These are phyloP conservation scores for Pyrgus malvae DNA, from an alignment of 2,888 invertebrate species.

Conservation along the genomic window DNA sequence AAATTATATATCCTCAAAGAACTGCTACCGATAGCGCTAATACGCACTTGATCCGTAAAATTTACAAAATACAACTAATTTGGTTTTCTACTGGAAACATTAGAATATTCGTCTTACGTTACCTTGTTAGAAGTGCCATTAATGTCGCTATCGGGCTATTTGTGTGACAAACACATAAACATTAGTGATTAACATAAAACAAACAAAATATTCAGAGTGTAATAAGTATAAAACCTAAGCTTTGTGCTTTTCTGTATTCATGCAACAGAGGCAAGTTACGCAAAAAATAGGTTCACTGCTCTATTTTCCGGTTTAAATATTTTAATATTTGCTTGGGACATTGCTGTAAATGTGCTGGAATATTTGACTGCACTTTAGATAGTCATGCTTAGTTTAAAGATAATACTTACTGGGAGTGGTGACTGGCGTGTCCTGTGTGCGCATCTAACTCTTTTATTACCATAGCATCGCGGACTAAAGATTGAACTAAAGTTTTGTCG, in stretches of 20 bases:
- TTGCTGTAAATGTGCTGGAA: constrained; percentile 14
- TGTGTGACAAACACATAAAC: constrained; percentile 85
- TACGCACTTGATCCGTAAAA: background rate
- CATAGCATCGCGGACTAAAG: constrained; percentile 94
- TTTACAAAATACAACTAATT: constrained; percentile 31
- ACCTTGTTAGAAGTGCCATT: constrained; percentile 97
- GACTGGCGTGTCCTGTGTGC: constrained; percentile 84
- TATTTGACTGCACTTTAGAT: constrained; percentile 17
- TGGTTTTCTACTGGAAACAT: constrained; percentile 51
- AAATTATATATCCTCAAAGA: background rate
- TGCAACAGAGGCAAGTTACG: constrained; percentile 15
- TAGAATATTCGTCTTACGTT: constrained; percentile 76
- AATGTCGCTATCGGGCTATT: constrained; percentile 97
- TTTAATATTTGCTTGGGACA: constrained; percentile 9
- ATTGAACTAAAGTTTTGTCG: constrained; percentile 95
- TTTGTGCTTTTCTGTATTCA: constrained; percentile 43
- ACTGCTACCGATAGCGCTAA: background rate
- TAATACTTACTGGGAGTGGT: constrained; percentile 89
- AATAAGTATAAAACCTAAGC: constrained; percentile 15
- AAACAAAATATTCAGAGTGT: constrained; percentile 33
- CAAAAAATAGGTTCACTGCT: constrained; percentile 32
- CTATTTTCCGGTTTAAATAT: background rate
- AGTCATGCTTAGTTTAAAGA: constrained; percentile 50
- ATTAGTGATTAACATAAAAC: constrained; percentile 69
- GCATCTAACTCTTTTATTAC: constrained; percentile 93